phyloP scores from a whole-genome alignment of 1,140 invertebrate species.

The Eriocheir sinensis region DNA sequence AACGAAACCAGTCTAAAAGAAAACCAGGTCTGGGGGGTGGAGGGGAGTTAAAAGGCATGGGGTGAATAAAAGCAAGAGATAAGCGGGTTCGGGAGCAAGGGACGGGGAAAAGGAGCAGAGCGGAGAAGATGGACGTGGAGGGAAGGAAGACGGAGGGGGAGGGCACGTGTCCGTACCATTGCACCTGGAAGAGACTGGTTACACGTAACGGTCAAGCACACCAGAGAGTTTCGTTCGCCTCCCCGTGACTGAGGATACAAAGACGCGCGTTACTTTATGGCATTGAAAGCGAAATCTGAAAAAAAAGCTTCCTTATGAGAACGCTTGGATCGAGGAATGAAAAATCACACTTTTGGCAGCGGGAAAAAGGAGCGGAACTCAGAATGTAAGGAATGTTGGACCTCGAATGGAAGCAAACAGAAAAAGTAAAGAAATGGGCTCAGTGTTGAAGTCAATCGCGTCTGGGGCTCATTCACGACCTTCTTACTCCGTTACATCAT shows the following conservation, averaged over 20 bases:
- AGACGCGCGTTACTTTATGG: slow-evolving; percentile 44
- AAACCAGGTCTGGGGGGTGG: slow-evolving; percentile 36
- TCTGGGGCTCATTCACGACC: too few species aligned
- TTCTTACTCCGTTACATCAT: too few species aligned
- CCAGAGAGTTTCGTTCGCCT: slow-evolving; percentile 60
- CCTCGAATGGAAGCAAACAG: background rate
- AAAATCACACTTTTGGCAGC: slow-evolving; percentile 54
- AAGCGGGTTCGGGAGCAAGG: slow-evolving; percentile 53
- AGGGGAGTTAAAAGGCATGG: slow-evolving; percentile 59
- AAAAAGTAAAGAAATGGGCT: too few species aligned
- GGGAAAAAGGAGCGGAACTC: background rate
- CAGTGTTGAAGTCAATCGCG: too few species aligned
- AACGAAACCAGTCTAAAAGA: slow-evolving; percentile 31
- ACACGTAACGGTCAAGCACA: slow-evolving; percentile 65
- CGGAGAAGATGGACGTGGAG: background rate
- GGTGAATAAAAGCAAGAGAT: slow-evolving; percentile 67
- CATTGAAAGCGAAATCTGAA: background rate
- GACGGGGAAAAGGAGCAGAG: slow-evolving; percentile 33
- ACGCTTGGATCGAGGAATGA: background rate
- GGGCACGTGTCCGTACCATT: slow-evolving; percentile 72
- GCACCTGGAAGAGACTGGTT: slow-evolving; percentile 66
- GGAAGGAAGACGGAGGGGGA: slow-evolving; percentile 37
- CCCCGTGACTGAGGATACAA: background rate
- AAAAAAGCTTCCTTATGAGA: background rate
- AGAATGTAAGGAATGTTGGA: background rate